phyloP scores from a whole-genome alignment of 2,888 invertebrate species.

The Drosophila fulvimacula region DNA sequence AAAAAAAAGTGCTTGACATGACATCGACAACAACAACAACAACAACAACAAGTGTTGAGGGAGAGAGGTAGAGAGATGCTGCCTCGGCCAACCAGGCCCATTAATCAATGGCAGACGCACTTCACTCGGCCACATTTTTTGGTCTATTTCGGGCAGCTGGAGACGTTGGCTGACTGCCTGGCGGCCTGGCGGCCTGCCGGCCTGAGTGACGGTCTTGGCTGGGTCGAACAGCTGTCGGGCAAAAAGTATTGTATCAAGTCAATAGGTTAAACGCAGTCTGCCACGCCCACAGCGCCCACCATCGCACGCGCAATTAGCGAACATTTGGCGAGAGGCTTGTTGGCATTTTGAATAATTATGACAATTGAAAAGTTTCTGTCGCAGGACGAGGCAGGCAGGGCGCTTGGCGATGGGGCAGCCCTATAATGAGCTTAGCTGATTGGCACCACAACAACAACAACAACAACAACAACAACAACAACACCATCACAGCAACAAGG shows the following conservation, averaged over 20 bases:
- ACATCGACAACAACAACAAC: conserved; percentile 13
- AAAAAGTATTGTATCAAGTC: conserved; percentile 27
- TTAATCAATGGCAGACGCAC: conserved; percentile 79
- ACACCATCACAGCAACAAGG: conserved; percentile 2
- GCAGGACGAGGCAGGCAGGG: neutral
- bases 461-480: conserved; percentile 11
- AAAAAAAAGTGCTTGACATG: conserved; percentile 52
- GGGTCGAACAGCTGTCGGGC: conserved; percentile 25
- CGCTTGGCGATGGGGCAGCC: neutral
- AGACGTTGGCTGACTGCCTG: no score
- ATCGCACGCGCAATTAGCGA: conserved; percentile 50
- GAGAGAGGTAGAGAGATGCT: neutral
- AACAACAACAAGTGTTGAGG: neutral
- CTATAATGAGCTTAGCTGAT: conserved; percentile 60
- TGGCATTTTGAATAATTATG: conserved; percentile 78
- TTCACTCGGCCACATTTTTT: conserved; percentile 38
- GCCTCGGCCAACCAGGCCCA: conserved; percentile 40
- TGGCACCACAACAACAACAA: conserved; percentile 29
- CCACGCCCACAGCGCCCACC: conserved; percentile 19
- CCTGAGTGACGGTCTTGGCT: no score
- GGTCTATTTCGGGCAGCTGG: conserved; percentile 35
- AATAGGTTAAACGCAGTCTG: conserved; percentile 49
- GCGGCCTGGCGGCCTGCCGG: neutral
- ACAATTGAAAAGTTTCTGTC: conserved; percentile 71
- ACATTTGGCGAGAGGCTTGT: conserved; percentile 43